Conservation (phyloP, 35 echinoderm and acorn worm species). For the Apostichopus parvimensis region DNA sequence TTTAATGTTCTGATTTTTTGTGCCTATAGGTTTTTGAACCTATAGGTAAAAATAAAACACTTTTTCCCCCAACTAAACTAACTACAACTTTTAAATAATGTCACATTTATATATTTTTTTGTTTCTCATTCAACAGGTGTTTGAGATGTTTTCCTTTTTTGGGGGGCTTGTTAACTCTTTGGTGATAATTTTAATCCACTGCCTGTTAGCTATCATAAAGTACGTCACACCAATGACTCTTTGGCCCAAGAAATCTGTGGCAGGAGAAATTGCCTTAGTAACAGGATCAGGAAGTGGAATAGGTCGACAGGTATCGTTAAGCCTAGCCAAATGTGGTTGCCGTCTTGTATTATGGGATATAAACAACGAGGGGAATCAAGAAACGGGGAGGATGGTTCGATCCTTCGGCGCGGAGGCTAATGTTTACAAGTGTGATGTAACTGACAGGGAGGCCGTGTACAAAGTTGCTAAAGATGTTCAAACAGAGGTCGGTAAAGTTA, state of each 20-base stretch:
- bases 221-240: slow-evolving; percentile 35
- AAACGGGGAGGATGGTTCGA: slow-evolving; percentile 51
- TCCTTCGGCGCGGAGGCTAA: slow-evolving; percentile 33
- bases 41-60: too few species aligned
- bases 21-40: too few species aligned
- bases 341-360: slow-evolving; percentile 64
- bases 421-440: slow-evolving; percentile 64
- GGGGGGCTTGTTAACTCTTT: slow-evolving; percentile 26
- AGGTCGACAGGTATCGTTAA: slow-evolving; percentile 54
- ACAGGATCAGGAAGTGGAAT: slow-evolving; percentile 70
- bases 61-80: too few species aligned
- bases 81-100: neutral
- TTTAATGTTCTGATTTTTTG: too few species aligned
- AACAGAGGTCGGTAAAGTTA: slow-evolving; percentile 68
- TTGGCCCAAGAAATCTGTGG: slow-evolving; percentile 37
- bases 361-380: slow-evolving; percentile 26
- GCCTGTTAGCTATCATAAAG: neutral
- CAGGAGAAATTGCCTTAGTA: slow-evolving; percentile 58
- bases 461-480: slow-evolving; percentile 59
- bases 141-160: slow-evolving; percentile 29
- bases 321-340: slow-evolving; percentile 46
- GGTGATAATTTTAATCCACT: slow-evolving; percentile 17
- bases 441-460: slow-evolving; percentile 55
- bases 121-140: neutral
- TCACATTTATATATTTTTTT: neutral